These are phyloP conservation scores for Eristalinus aeneus DNA, from an alignment of 2,888 invertebrate genomes.

Conservation along the genomic window DNA sequence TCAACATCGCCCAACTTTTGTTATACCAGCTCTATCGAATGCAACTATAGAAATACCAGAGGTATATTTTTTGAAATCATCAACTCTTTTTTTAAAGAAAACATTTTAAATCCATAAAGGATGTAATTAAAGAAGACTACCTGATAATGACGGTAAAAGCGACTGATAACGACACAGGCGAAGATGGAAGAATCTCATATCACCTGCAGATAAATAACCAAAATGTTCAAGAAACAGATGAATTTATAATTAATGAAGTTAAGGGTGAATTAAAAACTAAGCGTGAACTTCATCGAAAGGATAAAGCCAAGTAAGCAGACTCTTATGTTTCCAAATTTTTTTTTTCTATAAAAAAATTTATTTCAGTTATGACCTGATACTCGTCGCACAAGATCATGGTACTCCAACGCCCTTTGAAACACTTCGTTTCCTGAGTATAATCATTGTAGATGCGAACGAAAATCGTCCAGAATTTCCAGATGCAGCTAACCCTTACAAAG, in stretches of 20 bases:
- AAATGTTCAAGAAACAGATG: conserved; percentile 89
- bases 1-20: conserved; percentile 90
- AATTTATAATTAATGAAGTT: conserved; percentile 89
- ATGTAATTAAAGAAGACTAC: conserved; percentile 88
- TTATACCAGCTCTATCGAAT: conserved; percentile 88
- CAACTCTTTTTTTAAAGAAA: too few species aligned
- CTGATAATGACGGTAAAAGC: conserved; percentile 91
- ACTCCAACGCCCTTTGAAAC: conserved; percentile 90
- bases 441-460: conserved; percentile 90
- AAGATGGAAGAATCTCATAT: conserved; percentile 92
- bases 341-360: not conserved
- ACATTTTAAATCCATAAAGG: conserved; percentile 79
- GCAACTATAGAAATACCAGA: conserved; percentile 91
- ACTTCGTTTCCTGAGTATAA: conserved; percentile 87
- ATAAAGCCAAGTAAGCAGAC: conserved; percentile 81
- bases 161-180: conserved; percentile 89
- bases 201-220: conserved; percentile 86
- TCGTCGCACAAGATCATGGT: conserved; percentile 92
- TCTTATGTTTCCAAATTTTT: not conserved
- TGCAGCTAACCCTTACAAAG: conserved; percentile 84
- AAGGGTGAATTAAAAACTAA: conserved; percentile 91
- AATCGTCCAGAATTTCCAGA: conserved; percentile 89
- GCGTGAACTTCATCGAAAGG: conserved; percentile 89
- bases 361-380: conserved; percentile 84
- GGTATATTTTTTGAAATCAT: conserved; percentile 81